Evolutionary conservation across 2,888 invertebrate species (phyloP), one percentile per base, ranked within the genome.

Genomic region (Meteorus colon): DNA sequence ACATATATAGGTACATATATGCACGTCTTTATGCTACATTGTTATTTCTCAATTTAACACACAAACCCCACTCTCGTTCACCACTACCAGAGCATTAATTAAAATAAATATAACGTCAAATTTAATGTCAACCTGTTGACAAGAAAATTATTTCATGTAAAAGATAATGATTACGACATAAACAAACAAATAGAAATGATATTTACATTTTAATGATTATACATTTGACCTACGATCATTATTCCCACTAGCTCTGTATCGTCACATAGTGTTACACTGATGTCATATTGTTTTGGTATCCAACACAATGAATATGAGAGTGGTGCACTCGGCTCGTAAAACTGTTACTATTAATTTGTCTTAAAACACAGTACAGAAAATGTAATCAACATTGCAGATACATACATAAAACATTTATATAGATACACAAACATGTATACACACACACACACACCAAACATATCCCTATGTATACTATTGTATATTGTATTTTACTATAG

Each of bases 401-500:
- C n/a, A 48, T n/a, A 48, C 4, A 48, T 60, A 60, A 24, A 24
- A 60, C 59, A 60, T 60, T 16, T 27, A 24, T 60, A 14, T 27
- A 60, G 19, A 24, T 29, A 60, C 12, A 27, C 8, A 29, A 14
- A 29, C 24, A 29, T 16, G 1, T 24, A 24, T 24, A 24, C 24
- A 24, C 24, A 24, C 1, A 24, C 24, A 24, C 24, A 0, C 24
- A 24, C 1, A 24, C 1, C 24, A 0, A 0, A 24, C 1, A 24
- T 24, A 24, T 14, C 16, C 24, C 4, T 31, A 62, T 27, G 14
- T 29, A 12, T 29, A 12, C 29, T 29, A 19, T 70, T 59, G 29
- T 34, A 34, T 34, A 34, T 70, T 59, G 45, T 70, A 41, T 70
- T 60, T 37, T 59, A 60, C 59, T 71, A 37, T 71, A 60, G 34